Conservation (phyloP, 37 sponge, comb jelly and placozoan species). For the Axinella damicornis region DNA sequence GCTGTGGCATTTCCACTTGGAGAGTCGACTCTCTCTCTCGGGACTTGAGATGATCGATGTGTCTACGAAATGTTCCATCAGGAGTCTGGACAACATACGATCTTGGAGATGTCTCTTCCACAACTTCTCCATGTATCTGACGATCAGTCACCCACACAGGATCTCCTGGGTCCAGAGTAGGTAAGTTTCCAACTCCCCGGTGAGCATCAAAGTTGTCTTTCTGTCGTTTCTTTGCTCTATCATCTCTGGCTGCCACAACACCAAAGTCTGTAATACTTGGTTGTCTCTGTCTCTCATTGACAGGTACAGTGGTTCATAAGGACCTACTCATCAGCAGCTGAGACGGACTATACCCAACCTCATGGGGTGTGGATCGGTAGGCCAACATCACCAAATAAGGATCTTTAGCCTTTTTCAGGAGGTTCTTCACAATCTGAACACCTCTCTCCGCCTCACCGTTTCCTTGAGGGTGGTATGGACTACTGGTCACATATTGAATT, state of each 20-base stretch:
- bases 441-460: constrained; percentile 58
- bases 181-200: not conserved
- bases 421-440: constrained; percentile 38
- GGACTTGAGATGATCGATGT: no score
- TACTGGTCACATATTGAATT: constrained; percentile 52
- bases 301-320: constrained; percentile 11
- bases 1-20: no score
- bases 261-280: not conserved
- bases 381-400: constrained; percentile 37
- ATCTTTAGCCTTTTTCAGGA: constrained; percentile 43
- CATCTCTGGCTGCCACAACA: not conserved
- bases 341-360: constrained; percentile 49
- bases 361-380: constrained; percentile 40
- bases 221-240: not conserved
- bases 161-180: not conserved
- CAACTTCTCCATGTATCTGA: no score
- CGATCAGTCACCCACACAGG: not conserved
- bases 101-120: no score
- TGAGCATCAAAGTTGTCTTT: constrained; percentile 9
- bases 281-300: not conserved
- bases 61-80: no score
- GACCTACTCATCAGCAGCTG: constrained; percentile 48
- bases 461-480: constrained; percentile 50
- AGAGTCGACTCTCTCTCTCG: no score
- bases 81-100: no score